phyloP scores from a whole-genome alignment of 2,797 vertebrate genomes.

The Phrynocephalus vlangalii region DNA sequence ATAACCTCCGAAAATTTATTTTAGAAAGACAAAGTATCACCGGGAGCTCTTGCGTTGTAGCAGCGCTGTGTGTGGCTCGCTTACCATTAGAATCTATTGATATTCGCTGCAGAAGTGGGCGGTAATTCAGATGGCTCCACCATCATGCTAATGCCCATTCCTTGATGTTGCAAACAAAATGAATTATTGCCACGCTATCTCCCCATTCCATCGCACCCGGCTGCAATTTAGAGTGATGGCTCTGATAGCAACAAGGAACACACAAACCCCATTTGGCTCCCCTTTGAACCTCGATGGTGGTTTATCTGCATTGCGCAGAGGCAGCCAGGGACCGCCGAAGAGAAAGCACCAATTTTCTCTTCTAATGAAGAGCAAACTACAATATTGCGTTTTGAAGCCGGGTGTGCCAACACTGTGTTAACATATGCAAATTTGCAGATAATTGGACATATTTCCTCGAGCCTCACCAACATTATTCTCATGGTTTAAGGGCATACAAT shows the following conservation, averaged over 20 bases:
- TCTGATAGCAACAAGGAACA: background rate
- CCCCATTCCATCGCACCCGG: background rate
- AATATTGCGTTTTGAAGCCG: background rate
- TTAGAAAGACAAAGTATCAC: background rate
- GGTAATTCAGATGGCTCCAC: background rate
- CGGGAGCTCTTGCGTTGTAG: no score
- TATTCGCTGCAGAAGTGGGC: background rate
- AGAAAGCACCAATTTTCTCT: background rate
- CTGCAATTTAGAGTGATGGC: background rate
- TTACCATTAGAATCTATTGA: background rate
- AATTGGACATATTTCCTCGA: constrained; percentile 21
- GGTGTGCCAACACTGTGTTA: background rate
- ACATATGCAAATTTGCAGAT: constrained; percentile 9
- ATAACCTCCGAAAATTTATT: background rate
- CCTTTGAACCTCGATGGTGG: background rate
- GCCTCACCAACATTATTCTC: background rate
- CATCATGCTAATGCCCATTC: no score
- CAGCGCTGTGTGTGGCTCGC: background rate
- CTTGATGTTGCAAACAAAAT: background rate
- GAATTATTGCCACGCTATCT: no score
- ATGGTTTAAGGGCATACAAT: background rate
- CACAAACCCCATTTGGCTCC: background rate
- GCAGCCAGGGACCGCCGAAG: accelerated
- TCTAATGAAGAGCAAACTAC: background rate
- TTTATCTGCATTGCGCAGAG: background rate